Conservation (phyloP, 2,113 vertebrate species). For the Oreochromis niloticus region DNA sequence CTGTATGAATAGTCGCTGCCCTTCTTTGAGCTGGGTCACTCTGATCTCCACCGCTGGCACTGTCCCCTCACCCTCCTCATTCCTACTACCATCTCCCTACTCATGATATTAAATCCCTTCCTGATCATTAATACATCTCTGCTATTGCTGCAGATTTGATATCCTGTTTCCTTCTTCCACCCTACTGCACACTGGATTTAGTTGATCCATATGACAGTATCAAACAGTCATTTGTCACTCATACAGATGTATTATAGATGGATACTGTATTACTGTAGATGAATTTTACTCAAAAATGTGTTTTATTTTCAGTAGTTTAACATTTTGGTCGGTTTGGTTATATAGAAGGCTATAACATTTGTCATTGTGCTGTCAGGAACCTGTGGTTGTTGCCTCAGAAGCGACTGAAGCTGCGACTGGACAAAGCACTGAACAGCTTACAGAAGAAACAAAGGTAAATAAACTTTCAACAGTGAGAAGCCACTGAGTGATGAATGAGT, state of each 20-base stretch:
- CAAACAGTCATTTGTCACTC: background rate
- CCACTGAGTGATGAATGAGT: background rate
- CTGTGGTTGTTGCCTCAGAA: background rate
- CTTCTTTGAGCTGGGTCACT: background rate
- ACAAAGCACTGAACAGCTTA: background rate
- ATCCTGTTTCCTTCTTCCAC: background rate
- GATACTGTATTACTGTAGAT: background rate
- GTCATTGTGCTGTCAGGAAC: constrained; percentile 5
- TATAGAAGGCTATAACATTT: background rate
- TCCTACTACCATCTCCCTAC: background rate
- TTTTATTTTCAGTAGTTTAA: background rate
- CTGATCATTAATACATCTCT: background rate
- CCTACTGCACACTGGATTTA: background rate
- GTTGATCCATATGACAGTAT: constrained; percentile 34
- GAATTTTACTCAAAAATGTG: background rate
- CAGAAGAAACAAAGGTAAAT: constrained; percentile 15
- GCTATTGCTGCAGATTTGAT: background rate
- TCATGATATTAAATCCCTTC: background rate
- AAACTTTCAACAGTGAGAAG: background rate
- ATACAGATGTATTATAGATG: background rate
- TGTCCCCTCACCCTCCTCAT: background rate
- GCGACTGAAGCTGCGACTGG: background rate
- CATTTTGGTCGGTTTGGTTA: background rate
- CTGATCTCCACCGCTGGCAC: background rate
- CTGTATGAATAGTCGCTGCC: background rate